Conservation (phyloP, 2,888 invertebrate genomes). For the Mythimna loreyi region DNA sequence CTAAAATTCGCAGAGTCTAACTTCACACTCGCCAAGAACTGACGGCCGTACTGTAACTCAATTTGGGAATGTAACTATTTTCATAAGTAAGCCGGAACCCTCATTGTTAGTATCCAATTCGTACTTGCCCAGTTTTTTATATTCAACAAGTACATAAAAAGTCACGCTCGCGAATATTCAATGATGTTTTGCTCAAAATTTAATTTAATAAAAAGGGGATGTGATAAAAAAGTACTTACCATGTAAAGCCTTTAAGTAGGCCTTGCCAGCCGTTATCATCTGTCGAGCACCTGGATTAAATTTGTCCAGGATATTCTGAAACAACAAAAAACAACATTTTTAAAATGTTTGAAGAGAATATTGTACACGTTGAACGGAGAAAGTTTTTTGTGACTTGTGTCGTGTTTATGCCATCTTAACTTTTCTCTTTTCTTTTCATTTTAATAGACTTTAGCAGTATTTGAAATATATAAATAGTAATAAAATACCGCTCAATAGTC, state of each 20-base stretch:
- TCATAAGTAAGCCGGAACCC: no score
- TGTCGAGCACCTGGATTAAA: constrained; percentile 98
- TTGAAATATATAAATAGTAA: background rate
- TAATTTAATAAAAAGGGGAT: constrained; percentile 48
- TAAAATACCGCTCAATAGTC: background rate
- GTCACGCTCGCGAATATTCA: constrained; percentile 27
- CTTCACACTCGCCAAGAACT: no score
- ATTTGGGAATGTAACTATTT: no score
- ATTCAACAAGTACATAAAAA: constrained; percentile 37
- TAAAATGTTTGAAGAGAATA: constrained; percentile 18
- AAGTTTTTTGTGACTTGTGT: constrained; percentile 22
- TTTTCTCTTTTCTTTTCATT: background rate
- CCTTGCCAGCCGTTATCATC: constrained; percentile 98
- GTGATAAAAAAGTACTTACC: constrained; percentile 92
- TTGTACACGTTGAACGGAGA: constrained; percentile 29
- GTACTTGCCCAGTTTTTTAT: no score
- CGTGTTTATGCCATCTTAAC: background rate
- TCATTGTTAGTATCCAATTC: no score
- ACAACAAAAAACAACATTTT: constrained; percentile 80
- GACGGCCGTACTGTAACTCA: no score
- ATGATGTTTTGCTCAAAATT: constrained; percentile 46
- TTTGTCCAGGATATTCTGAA: constrained; percentile 98
- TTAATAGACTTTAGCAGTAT: background rate
- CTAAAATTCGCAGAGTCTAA: no score
- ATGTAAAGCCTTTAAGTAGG: constrained; percentile 98